Evolutionary conservation across 2,797 vertebrate genomes (phyloP).

Genomic region (Falco concolor): DNA sequence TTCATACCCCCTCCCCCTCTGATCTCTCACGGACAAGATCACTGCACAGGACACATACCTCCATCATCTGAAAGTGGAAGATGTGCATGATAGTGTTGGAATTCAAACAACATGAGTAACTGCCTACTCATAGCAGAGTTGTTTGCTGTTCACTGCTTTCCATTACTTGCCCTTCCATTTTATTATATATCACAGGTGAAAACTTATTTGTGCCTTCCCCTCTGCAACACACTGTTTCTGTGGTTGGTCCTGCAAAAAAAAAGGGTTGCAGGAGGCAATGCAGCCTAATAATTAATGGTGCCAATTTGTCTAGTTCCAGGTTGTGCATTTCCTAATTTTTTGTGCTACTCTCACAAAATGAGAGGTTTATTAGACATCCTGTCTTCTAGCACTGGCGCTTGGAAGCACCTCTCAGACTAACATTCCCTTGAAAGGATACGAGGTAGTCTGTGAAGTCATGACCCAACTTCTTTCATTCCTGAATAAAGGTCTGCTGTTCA

Average conservation of each 20-base stretch:
- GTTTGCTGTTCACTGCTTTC: neutral
- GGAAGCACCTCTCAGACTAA: neutral
- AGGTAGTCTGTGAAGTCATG: neutral
- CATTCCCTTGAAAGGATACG: neutral
- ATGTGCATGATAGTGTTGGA: neutral
- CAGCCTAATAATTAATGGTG: neutral
- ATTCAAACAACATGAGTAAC: neutral
- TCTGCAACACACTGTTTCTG: neutral
- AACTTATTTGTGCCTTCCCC: neutral
- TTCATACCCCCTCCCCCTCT: neutral
- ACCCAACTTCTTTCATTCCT: neutral
- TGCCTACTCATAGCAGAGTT: neutral
- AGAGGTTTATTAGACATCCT: slow-evolving; percentile 7
- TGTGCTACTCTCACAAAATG: neutral
- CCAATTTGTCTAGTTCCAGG: neutral
- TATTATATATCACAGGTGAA: neutral
- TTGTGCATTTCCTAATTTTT: neutral
- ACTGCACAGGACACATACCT: neutral
- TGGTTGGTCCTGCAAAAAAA: neutral
- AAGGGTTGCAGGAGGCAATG: neutral
- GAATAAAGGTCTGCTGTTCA: neutral
- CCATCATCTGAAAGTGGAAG: neutral
- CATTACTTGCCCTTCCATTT: neutral
- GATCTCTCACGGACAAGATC: neutral
- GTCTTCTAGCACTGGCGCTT: neutral